Conservation (phyloP, 2,797 vertebrate genomes). For the Acanthurus tractus region DNA sequence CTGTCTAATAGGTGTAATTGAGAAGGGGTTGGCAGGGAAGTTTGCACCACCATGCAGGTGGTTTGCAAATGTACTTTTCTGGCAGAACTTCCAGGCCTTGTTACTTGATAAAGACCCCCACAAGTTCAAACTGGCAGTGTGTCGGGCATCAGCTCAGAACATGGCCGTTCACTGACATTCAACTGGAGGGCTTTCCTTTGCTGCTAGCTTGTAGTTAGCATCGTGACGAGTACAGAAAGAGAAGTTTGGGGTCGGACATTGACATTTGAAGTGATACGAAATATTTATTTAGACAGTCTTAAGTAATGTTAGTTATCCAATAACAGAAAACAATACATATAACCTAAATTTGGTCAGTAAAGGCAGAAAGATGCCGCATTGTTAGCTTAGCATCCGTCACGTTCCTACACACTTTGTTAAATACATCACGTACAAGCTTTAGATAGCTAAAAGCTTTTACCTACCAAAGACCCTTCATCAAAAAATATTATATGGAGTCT, state of each 20-base stretch:
- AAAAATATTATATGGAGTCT: neutral
- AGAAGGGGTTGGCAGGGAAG: neutral
- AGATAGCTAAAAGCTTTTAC: neutral
- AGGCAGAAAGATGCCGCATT: neutral
- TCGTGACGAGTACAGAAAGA: too few relatives aligned
- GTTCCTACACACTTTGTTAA: neutral
- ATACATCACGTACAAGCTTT: neutral
- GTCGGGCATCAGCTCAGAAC: neutral
- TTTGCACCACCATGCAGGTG: neutral
- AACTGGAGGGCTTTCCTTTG: neutral
- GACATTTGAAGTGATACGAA: neutral
- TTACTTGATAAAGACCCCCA: neutral
- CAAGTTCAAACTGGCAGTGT: too few relatives aligned
- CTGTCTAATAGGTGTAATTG: neutral
- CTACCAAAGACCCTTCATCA: too few relatives aligned
- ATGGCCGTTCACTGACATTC: neutral
- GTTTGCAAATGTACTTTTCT: neutral
- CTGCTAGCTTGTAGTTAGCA: neutral
- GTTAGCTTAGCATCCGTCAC: constrained; percentile 59
- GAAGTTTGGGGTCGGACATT: fast-evolving
- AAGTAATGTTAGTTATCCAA: neutral
- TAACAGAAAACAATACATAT: fast-evolving
- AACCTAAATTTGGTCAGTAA: fast-evolving
- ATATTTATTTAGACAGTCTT: fast-evolving
- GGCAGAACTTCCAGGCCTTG: neutral